Evolutionary conservation across 2,113 vertebrate genomes (phyloP).

Genomic region (Cricetomys ansorgei): DNA sequence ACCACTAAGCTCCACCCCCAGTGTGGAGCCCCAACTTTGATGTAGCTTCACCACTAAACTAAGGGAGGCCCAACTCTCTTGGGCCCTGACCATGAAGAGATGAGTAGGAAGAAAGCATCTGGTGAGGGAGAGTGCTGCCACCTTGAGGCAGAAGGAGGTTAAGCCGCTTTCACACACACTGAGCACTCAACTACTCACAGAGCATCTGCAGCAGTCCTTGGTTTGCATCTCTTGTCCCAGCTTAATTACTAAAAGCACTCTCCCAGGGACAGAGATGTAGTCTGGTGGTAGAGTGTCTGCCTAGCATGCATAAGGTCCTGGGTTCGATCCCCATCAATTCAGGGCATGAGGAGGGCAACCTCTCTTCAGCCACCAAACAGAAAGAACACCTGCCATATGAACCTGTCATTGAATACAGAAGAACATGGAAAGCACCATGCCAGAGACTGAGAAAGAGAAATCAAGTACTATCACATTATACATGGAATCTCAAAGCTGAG

Average conservation of each 20-base stretch:
- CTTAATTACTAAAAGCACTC: neutral
- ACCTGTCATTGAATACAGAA: neutral
- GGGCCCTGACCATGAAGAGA: neutral
- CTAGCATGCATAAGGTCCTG: neutral
- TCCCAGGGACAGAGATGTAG: neutral
- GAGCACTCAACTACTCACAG: neutral
- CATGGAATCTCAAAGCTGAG: neutral
- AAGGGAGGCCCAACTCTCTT: neutral
- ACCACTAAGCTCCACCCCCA: neutral
- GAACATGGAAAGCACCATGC: neutral
- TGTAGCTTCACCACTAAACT: neutral
- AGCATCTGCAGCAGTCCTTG: neutral
- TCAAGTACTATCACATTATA: neutral
- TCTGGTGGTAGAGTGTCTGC: neutral
- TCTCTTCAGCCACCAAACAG: neutral
- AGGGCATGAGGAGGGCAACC: neutral
- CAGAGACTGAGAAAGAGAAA: neutral
- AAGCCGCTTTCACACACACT: neutral
- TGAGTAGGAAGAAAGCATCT: neutral
- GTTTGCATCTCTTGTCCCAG: neutral
- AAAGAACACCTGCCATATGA: neutral
- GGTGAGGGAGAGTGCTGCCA: too few species aligned
- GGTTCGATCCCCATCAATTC: neutral
- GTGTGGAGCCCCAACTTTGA: neutral
- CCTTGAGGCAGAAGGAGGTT: neutral